phyloP scores from a whole-genome alignment of 2,113 vertebrate genomes.

The Psilopsiagon aurifrons region DNA sequence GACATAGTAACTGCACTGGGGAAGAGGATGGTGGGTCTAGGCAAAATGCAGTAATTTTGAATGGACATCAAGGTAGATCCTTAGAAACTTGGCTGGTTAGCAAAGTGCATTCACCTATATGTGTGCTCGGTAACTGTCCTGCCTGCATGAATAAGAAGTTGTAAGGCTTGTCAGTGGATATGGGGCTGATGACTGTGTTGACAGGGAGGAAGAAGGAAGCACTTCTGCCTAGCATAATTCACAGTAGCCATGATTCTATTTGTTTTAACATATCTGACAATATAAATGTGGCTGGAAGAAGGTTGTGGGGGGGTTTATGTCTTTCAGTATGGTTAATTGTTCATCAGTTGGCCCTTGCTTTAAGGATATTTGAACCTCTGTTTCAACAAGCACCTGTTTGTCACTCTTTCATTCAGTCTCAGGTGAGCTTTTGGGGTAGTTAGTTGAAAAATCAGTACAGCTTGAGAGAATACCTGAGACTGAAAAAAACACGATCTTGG shows the following conservation, averaged over 20 bases:
- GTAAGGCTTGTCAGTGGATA: neutral
- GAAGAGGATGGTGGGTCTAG: neutral
- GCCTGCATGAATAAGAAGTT: neutral
- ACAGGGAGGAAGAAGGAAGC: neutral
- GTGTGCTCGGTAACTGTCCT: neutral
- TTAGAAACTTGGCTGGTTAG: neutral
- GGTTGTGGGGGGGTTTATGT: accelerated
- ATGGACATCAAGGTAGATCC: neutral
- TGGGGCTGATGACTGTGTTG: neutral
- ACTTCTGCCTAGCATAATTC: neutral
- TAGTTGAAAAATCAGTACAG: neutral
- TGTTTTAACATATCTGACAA: neutral
- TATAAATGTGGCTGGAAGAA: neutral
- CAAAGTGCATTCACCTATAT: neutral
- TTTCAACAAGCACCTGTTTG: neutral
- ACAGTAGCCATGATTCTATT: neutral
- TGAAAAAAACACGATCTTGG: neutral
- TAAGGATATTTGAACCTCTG: neutral
- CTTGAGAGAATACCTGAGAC: neutral
- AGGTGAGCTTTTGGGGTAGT: neutral
- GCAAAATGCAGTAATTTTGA: neutral
- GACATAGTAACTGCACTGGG: neutral
- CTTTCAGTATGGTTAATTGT: neutral
- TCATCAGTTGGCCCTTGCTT: neutral
- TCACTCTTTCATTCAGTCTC: neutral